Evolutionary conservation across 1,140 invertebrate species (phyloP), one percentile per base, ranked within the genome.

Genomic region (Wiebesia pumilae): DNA sequence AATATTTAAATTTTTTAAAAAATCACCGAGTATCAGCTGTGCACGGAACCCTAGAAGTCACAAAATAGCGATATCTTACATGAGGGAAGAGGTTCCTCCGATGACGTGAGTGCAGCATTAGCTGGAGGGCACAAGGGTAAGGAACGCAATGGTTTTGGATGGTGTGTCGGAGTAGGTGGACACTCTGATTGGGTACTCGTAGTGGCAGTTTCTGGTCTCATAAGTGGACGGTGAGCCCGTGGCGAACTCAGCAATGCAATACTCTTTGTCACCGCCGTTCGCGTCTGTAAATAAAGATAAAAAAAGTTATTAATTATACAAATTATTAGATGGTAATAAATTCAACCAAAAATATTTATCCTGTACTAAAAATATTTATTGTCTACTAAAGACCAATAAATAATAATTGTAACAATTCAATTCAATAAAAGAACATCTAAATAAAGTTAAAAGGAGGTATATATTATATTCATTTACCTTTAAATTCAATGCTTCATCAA

Each of bases 1-100:
- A 47, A 7, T 14, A 47, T 47, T 14, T 47, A 47, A 47, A 14
- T 47, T 47, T 47, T 2, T 67, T 67, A 3, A 30, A 6, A 16
- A 35, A 9, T 9, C 30, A 35, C 6, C 6, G 6, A 35, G 12
- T 69, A 19, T 4, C 9, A 69, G 67, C 14, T 69, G n/a, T 35
- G 10, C 7, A 21, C 1, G 35, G 19, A 38, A 71, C 14, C 69
- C 4, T 1, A 38, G 3, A 71, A 35, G 14, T 24, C 14, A 71
- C 16, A 71, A 40, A 24, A 38, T 24, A 24, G 4, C 3, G 21
- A 24, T 43, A 75, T 75, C 94, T 95, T 94, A 97, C 97, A 97
- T 88, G 97, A 96, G 65, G 97, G 98, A 87, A 98, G 92, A 33
- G 97, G 97, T 92, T 98, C 97, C 89, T 98, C 97, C n/a, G 96